Base-by-base conservation (phyloP, 2,888 invertebrate genomes). In the Balanococcus diminutus region DNA sequence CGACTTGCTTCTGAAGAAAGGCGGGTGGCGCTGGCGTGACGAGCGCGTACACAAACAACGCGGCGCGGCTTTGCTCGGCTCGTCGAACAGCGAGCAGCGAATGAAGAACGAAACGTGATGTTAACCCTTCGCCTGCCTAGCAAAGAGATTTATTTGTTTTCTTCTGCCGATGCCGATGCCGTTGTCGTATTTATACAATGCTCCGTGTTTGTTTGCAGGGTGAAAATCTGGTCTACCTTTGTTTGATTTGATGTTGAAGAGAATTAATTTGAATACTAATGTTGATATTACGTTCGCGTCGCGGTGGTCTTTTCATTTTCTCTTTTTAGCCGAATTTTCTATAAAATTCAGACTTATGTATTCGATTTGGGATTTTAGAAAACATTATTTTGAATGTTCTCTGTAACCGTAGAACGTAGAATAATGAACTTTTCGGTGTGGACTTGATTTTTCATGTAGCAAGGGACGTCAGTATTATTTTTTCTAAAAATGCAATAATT, bases 201-300 rank as follows among this genome's bases (percentile, higher is more conserved):
- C 32, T 75, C 19, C 19, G 61, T 83, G 83, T 83, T 83, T 83
- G 56, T 56, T 83, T 56, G 28, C 56, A 56, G 61, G 83, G 83
- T 32, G 56, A 46, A 83, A 83, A 83, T 83, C 83, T 83, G 83
- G 83, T 83, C 83, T 83, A 83, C 83, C 83, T 84, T 84, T 85
- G 79, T 85, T 85, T 85, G 79, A 42, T 85, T 85, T 85, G 85
- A 85, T 85, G 85, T 85, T 46, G 75, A 85, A 75, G 51, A 85
- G 85, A 85, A 75, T 85, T 75, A 85, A 85, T 85, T 85, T 85
- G 51, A 85, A 85, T 85, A 85, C 75, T 85, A 79, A 85, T 84
- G 32, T 56, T 83, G 31, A 75, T 32, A 75, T 75, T 75, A 75
- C 32, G 28, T 67, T 31, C 75, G 75, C 32, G n/a, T 31, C 32